Evolutionary conservation across 2,888 invertebrate genomes (phyloP).

Genomic region (Orchesellides sinensis): DNA sequence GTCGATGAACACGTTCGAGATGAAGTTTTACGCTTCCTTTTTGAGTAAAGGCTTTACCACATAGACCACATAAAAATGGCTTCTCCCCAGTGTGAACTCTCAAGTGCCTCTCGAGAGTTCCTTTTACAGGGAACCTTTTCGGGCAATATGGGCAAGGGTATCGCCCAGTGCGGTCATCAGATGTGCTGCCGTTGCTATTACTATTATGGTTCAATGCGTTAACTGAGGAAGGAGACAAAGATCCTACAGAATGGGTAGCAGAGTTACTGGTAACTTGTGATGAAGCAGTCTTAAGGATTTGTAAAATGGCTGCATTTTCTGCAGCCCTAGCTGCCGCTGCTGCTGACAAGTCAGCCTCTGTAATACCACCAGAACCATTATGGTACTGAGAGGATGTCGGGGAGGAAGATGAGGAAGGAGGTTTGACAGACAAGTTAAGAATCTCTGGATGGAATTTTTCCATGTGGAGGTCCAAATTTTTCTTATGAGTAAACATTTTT

Average conservation of each 20-base stretch:
- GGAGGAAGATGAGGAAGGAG: constrained; percentile 43
- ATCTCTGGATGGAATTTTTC: constrained; percentile 65
- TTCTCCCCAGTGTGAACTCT: constrained; percentile 53
- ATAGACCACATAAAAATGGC: constrained; percentile 46
- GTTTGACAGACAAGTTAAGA: constrained; percentile 49
- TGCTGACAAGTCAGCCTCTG: constrained; percentile 22
- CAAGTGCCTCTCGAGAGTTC: constrained; percentile 45
- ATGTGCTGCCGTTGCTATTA: constrained; percentile 25
- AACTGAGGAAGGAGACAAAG: neutral
- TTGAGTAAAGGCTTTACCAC: constrained; percentile 64
- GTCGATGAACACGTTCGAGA: constrained; percentile 62
- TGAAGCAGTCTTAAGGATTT: constrained; percentile 50
- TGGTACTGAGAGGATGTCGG: constrained; percentile 43
- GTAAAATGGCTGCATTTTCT: constrained; percentile 57
- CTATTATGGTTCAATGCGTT: constrained; percentile 34
- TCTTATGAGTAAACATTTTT: constrained; percentile 69
- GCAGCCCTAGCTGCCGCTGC: constrained; percentile 42
- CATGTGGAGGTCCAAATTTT: constrained; percentile 66
- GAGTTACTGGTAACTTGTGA: constrained; percentile 46
- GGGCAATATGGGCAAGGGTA: constrained; percentile 56
- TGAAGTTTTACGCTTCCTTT: constrained; percentile 66
- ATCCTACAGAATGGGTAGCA: neutral
- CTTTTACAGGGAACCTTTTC: constrained; percentile 58
- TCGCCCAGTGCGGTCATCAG: constrained; percentile 48
- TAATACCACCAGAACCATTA: neutral